Evolutionary conservation across 2,797 vertebrate species (phyloP), one percentile per base, ranked within the genome.

Genomic region (Capromys pilorides): DNA sequence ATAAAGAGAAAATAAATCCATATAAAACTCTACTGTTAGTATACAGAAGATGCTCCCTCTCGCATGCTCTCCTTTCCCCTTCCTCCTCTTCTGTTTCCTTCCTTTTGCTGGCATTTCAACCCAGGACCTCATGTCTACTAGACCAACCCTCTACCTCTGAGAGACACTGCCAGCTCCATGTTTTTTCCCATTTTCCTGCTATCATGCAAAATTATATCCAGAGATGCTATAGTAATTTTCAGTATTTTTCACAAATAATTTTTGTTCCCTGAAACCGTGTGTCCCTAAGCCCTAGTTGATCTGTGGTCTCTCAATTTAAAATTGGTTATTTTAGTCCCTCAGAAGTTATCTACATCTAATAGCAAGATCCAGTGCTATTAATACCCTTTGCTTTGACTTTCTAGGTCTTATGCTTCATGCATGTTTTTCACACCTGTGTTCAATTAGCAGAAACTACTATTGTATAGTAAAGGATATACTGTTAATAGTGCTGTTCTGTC

Each of bases 311-410:
- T 87, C 51, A 26, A 0, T 84, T 95, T 79, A 96, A 77, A 93
- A 66, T 62, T n/a, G 83, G 36, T 66, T 57, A 91, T 92, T 78
- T 93, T 36, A 73, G n/a, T 61, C 66, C 90, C 86, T 85, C 61
- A 82, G 28, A 89, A 82, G 18, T 94, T 87, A 75, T 31, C 64
- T 90, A 39, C 33, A n/a, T 94, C 33, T 69, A 84, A 93, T 7
- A 82, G 71, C 41, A 86, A 92, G 89, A 88, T 31, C 7, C 0
- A 28, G 31, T 83, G 41, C 84, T 86, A 41, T 54, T 90, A 93
- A 36, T 84, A 64, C 2, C 8, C 39, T 94, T 86, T n/a, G 12
- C 91, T 94, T 2, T 93, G 71, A 94, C 73, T 94, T 92, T 93
- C 26, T 54, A 78, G 69, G 66, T 84, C 96, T 96, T 69, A 88